Conservation (phyloP, 2,113 vertebrate species). For the Dolichotis patagonum region DNA sequence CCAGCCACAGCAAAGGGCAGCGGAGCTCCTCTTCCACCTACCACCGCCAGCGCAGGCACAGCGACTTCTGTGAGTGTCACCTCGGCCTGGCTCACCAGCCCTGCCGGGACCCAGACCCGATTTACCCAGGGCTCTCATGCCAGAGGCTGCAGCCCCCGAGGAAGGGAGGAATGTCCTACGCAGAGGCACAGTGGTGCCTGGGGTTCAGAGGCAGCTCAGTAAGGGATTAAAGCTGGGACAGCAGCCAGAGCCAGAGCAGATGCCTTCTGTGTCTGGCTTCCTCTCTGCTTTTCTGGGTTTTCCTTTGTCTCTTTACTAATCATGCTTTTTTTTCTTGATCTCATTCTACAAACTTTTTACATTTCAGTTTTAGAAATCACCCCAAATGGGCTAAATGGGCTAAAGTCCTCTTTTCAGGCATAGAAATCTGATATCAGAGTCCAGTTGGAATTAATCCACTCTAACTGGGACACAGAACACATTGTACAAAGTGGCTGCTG, state of each 20-base stretch:
- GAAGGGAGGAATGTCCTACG: not conserved
- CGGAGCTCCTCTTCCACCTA: conserved; percentile 92
- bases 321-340: not conserved
- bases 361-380: not conserved
- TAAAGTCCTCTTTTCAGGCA: not conserved
- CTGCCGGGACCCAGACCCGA: rapidly evolving
- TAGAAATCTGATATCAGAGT: not conserved
- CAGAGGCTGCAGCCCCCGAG: not conserved
- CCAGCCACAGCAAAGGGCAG: conserved; percentile 93
- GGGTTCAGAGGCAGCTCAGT: not conserved
- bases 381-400: not conserved
- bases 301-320: not conserved
- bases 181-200: not conserved
- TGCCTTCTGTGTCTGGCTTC: no score
- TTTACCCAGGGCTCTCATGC: not conserved
- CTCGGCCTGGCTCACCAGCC: not conserved
- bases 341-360: not conserved
- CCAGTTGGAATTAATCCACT: not conserved
- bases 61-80: conserved; percentile 92
- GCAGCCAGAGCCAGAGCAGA: not conserved
- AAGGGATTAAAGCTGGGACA: not conserved
- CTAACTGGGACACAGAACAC: not conserved
- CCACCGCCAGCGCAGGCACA: conserved; percentile 95
- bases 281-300: not conserved
- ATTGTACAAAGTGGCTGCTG: conserved; percentile 31